These are phyloP conservation scores for Piprites chloris DNA, from an alignment of 2,113 vertebrate genomes.

Conservation along the genomic window DNA sequence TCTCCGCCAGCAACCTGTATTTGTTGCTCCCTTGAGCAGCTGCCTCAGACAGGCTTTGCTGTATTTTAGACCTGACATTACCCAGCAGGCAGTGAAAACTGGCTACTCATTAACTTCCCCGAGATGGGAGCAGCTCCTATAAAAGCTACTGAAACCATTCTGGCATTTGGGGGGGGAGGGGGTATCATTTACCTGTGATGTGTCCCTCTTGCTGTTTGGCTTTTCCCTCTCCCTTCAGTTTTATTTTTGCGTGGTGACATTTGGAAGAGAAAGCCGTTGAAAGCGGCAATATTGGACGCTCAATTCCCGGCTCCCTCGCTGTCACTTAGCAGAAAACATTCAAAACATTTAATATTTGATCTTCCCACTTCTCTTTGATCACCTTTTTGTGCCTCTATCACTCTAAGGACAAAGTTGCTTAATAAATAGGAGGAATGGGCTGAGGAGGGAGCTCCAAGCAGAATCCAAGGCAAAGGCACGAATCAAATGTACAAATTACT, in stretches of 20 bases:
- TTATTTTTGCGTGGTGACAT: constrained; percentile 44
- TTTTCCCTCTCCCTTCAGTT: background rate
- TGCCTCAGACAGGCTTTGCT: constrained; percentile 35
- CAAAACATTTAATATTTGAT: constrained; percentile 51
- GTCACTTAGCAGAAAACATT: constrained; percentile 47
- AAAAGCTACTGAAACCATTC: constrained; percentile 60
- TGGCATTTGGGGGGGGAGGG: background rate
- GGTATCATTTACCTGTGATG: constrained; percentile 57
- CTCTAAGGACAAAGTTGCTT: constrained; percentile 4
- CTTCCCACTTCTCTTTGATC: constrained; percentile 51
- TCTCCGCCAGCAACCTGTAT: constrained; percentile 10
- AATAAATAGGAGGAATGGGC: constrained; percentile 9
- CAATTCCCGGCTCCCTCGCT: constrained; percentile 16
- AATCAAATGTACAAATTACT: background rate
- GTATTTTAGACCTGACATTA: constrained; percentile 69
- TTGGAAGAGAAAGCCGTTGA: constrained; percentile 29
- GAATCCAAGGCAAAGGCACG: background rate
- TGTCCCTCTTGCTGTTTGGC: constrained; percentile 26
- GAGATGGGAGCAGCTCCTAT: constrained; percentile 64
- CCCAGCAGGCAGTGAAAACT: constrained; percentile 59
- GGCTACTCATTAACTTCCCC: constrained; percentile 53
- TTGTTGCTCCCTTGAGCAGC: constrained; percentile 28
- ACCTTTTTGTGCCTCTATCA: background rate
- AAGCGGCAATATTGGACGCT: background rate
- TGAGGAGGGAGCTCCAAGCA: background rate